Evolutionary conservation across 2,797 vertebrate genomes (phyloP), one percentile per base, ranked within the genome.

Genomic region (Cossypha niveicapilla): DNA sequence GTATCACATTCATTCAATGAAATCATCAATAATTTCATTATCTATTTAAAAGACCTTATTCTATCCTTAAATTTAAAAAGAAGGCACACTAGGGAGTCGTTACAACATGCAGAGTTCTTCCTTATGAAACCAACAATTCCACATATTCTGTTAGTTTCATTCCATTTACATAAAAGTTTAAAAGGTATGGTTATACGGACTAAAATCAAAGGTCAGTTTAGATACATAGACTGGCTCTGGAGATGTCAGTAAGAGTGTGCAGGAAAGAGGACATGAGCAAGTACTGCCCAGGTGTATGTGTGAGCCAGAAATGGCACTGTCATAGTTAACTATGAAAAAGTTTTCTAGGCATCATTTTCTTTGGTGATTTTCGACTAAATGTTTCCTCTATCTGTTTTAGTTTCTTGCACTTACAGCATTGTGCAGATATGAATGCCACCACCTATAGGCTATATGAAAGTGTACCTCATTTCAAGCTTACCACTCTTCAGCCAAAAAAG

Each of bases 81-180:
- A 25, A 47, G 21, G 13, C n/a, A 75, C 11, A 54, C 16, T 41
- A 51, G 25, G 19, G 9, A 71, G 10, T 13, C 13, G 18, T 16
- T 70, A 58, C 18, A 54, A 50, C 0, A 6, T 7, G 21, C 32
- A 53, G 7, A 35, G 5, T 10, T 87, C 41, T 62, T 79, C 35
- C 18, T 35, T 7, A 61, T 0, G 0, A 82, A 73, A 32, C 3
- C 15, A 42, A 42, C 2, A 10, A 18, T 76, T 62, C 30, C 41
- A 73, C 3, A 8, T 24, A 42, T 5, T 54, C 44, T 41, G 15
- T 13, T 58, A 3, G 11, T 11, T 79, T 66, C 1, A 6, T 18
- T 81, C 65, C 2, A 0, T 45, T 81, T 44, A 22, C 6, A n/a
- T 28, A 11, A 0, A 57, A 70, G 11, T 62, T 70, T 22, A 22